These are phyloP conservation scores for Drosophila villosipedis DNA, from an alignment of 2,888 invertebrate genomes.

Conservation along the genomic window DNA sequence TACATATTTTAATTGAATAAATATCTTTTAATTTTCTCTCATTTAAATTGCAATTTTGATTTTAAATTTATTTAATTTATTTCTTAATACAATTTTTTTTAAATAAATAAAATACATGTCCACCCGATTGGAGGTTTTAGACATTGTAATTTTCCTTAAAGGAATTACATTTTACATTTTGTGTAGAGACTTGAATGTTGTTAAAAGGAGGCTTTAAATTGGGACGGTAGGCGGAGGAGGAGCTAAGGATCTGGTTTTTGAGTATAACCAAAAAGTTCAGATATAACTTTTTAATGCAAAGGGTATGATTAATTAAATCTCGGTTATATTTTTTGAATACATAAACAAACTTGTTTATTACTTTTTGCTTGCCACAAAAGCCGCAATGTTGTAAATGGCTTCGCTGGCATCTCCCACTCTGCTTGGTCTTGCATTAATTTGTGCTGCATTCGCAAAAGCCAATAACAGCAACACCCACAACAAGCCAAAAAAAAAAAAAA, in stretches of 20 bases:
- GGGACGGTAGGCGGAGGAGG: background rate
- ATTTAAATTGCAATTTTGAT: background rate
- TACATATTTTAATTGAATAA: background rate
- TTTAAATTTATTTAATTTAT: background rate
- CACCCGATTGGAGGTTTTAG: background rate
- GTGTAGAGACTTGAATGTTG: background rate
- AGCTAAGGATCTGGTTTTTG: background rate
- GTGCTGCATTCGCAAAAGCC: conserved; percentile 74
- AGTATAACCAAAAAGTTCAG: background rate
- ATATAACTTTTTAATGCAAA: background rate
- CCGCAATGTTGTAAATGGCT: conserved; percentile 52
- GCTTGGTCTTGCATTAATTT: conserved; percentile 64
- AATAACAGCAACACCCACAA: conserved; percentile 80
- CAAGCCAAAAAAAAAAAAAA: conserved; percentile 18
- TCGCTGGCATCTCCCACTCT: conserved; percentile 65
- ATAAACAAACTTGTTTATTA: conserved; percentile 71
- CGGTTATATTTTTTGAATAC: conserved; percentile 32
- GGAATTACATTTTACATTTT: background rate
- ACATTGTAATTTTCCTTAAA: background rate
- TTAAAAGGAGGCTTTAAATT: background rate
- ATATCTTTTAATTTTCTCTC: background rate
- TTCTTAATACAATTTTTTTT: background rate
- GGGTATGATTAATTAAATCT: conserved; percentile 5
- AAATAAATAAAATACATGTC: background rate
- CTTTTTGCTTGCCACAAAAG: conserved; percentile 15